Conservation (phyloP, 1,140 invertebrate genomes). For the Cydia amplana region DNA sequence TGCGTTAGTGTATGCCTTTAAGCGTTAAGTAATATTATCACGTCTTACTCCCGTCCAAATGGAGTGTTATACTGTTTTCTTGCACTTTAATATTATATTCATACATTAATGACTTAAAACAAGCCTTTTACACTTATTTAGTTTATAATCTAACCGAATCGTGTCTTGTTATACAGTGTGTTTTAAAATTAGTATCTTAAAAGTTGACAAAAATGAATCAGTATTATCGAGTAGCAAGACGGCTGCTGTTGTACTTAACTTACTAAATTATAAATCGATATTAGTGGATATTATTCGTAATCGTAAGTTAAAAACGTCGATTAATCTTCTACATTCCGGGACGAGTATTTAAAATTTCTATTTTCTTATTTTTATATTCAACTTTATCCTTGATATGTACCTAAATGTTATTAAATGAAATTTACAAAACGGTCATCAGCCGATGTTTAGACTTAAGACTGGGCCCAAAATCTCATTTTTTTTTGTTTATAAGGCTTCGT, state of each 20-base stretch:
- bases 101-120: conserved; percentile 4
- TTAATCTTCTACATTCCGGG: conserved; percentile 22
- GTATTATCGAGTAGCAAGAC: conserved; percentile 45
- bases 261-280: conserved; percentile 33
- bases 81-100: conserved; percentile 20
- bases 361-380: conserved; percentile 27
- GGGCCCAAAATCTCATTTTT: background rate
- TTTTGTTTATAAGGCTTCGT: background rate
- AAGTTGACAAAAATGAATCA: conserved; percentile 43
- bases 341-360: conserved; percentile 17
- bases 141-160: background rate
- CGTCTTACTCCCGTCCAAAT: conserved; percentile 18
- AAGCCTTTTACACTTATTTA: conserved; percentile 1
- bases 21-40: conserved; percentile 19
- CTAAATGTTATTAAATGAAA: conserved; percentile 22
- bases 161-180: conserved; percentile 5
- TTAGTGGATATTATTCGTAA: conserved; percentile 26
- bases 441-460: background rate
- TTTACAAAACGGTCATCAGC: conserved; percentile 7
- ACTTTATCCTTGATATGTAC: conserved; percentile 25
- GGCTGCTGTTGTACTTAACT: conserved; percentile 44
- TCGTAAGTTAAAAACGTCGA: conserved; percentile 26
- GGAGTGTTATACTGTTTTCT: background rate
- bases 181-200: conserved; percentile 38
- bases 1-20: conserved; percentile 17